These are phyloP conservation scores for Nannoperca australis DNA, from an alignment of 2,797 vertebrate genomes.

Conservation along the genomic window DNA sequence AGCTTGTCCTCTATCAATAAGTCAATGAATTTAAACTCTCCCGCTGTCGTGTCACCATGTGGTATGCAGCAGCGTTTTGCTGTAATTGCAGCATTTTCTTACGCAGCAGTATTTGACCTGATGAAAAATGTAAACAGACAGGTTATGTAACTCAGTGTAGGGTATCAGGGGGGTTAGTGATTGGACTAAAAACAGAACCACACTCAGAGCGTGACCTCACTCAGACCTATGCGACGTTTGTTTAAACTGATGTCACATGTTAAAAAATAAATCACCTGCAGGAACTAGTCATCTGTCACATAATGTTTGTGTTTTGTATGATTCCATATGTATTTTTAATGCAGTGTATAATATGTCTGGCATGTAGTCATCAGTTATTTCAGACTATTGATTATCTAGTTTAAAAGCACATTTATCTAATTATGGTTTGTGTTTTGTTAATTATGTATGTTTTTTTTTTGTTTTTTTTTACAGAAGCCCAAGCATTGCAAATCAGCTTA, in stretches of 20 bases:
- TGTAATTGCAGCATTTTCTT: constrained; percentile 71
- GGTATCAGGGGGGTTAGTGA: constrained; percentile 58
- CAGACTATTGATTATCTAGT: background rate
- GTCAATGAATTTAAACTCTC: constrained; percentile 32
- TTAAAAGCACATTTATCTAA: constrained; percentile 5
- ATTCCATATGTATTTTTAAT: constrained; percentile 17
- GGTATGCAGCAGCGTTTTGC: constrained; percentile 51
- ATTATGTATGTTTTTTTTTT: constrained; percentile 3
- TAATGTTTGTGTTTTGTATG: constrained; percentile 35
- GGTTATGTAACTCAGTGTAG: constrained; percentile 73
- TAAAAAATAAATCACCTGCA: constrained; percentile 37
- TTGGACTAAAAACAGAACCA: constrained; percentile 73
- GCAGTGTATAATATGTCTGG: background rate
- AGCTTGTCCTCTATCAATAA: constrained; percentile 45
- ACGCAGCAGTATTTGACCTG: constrained; percentile 73
- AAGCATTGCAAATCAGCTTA: constrained; percentile 18
- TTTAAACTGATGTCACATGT: constrained; percentile 58
- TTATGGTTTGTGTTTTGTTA: constrained; percentile 22
- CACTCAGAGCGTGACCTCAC: constrained; percentile 62
- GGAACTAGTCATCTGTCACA: constrained; percentile 43
- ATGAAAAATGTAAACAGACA: constrained; percentile 81
- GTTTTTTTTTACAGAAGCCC: constrained; percentile 5
- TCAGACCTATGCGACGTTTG: constrained; percentile 34
- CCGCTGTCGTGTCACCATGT: background rate
- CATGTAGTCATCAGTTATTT: constrained; percentile 17